phyloP scores from a whole-genome alignment of 1,140 invertebrate species.

The Laodelphax striatellus region DNA sequence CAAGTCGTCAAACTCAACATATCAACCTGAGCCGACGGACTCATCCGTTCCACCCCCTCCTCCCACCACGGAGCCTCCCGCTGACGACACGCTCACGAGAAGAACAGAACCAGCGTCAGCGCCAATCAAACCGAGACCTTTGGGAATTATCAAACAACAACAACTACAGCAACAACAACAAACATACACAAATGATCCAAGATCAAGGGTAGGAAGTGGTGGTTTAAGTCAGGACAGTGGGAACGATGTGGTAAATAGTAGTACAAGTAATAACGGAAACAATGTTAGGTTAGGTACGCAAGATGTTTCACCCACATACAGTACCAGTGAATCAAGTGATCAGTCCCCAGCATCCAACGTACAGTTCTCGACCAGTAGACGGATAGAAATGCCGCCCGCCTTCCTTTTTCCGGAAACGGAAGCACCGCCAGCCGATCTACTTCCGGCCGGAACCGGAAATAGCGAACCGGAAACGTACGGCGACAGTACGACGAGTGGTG shows the following conservation, averaged over 20 bases:
- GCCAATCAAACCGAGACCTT: slow-evolving; percentile 65
- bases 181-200: slow-evolving; percentile 39
- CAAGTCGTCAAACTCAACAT: background rate
- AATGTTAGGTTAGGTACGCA: background rate
- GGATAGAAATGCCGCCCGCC: slow-evolving; percentile 70
- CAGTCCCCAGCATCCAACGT: background rate
- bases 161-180: slow-evolving; percentile 52
- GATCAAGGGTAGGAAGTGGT: slow-evolving; percentile 40
- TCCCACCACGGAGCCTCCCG: slow-evolving; percentile 29
- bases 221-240: too few species aligned
- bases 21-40: too few species aligned
- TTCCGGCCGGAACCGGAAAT: slow-evolving; percentile 22
- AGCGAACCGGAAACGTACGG: slow-evolving; percentile 30
- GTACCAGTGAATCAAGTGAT: background rate
- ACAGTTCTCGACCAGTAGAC: slow-evolving; percentile 49
- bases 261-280: background rate
- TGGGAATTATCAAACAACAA: slow-evolving; percentile 65
- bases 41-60: slow-evolving; percentile 25
- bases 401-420: slow-evolving; percentile 68
- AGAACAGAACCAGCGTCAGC: slow-evolving; percentile 25
- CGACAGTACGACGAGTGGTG: too few species aligned
- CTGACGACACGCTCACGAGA: slow-evolving; percentile 25
- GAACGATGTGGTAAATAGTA: background rate
- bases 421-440: slow-evolving; percentile 43
- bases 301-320: background rate